Evolutionary conservation across 1,140 invertebrate genomes (phyloP).

Genomic region (Drosophila lini): DNA sequence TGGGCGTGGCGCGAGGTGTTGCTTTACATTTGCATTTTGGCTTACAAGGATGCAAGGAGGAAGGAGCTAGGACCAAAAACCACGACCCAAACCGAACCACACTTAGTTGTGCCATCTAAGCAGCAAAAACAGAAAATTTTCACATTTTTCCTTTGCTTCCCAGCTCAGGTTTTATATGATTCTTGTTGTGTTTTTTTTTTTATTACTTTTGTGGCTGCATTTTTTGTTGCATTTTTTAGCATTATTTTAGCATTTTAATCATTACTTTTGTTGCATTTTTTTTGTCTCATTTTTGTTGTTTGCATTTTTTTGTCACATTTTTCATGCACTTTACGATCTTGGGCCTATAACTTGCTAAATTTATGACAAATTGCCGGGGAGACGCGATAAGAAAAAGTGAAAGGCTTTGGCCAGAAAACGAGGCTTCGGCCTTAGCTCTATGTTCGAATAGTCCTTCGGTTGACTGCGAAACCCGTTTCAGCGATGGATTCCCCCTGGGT

Average conservation of each 20-base stretch:
- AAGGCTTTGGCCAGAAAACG: slow-evolving; percentile 46
- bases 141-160: not conserved
- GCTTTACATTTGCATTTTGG: slow-evolving; percentile 80
- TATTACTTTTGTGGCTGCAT: slow-evolving; percentile 6
- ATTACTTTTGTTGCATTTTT: not conserved
- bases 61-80: slow-evolving; percentile 36
- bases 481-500: no score
- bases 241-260: no score
- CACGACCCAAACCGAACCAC: slow-evolving; percentile 55
- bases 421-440: slow-evolving; percentile 34
- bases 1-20: slow-evolving; percentile 72
- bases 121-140: slow-evolving; percentile 38
- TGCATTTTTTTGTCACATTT: slow-evolving; percentile 50
- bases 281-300: not conserved
- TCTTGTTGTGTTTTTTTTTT: not conserved
- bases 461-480: slow-evolving; percentile 33
- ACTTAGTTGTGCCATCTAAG: slow-evolving; percentile 76
- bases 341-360: slow-evolving; percentile 67
- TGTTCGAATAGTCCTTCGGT: slow-evolving; percentile 47
- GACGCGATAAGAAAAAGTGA: slow-evolving; percentile 80
- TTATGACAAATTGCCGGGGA: slow-evolving; percentile 72
- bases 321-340: slow-evolving; percentile 72
- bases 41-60: slow-evolving; percentile 56
- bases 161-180: not conserved
- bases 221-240: not conserved